Evolutionary conservation across 2,797 vertebrate genomes (phyloP), one percentile per base, ranked within the genome.

Genomic region (Sebastes steindachneri): DNA sequence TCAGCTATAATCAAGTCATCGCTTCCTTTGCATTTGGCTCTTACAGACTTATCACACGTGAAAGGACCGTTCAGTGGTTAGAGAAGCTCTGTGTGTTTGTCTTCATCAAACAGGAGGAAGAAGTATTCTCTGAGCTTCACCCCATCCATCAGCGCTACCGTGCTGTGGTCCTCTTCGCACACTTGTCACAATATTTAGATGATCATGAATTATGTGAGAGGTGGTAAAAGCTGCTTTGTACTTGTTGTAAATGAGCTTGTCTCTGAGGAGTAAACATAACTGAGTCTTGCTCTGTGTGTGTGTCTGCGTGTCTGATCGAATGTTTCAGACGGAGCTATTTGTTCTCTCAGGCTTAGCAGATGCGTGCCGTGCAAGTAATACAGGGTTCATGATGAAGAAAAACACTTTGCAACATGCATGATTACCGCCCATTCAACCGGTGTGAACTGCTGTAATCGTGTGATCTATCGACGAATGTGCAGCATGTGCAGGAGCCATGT

Each of bases 171-270:
- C 60, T 77, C 75, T 69, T 69, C 62, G 31, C 72, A 63, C 66
- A 64, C 79, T 60, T 82, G 89, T 90, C 91, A 90, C 77, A 92
- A 91, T 92, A 92, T 93, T 92, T 85, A 82, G 81, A 87, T 66
- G 75, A 86, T 82, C 45, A 53, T 73, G 77, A 90, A 76, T 77
- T 79, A 64, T 54, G 74, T 73, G 81, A 73, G 78, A 74, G 54
- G 72, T 37, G 77, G 71, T 86, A 70, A 80, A 90, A 86, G 82
- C 84, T 79, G 83, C 83, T 84, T 41, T 33, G 75, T 75, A 33
- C 74, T 89, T 58, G 77, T 79, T 82, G 85, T 84, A 87, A 91
- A 92, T 82, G 84, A 90, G 83, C 71, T 68, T 63, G 76, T 87
- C 89, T 86, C 77, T 11, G 64, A 53, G 69, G 73, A 71, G 78